Conservation (phyloP, 2,797 vertebrate genomes). For the Bufotes viridis region DNA sequence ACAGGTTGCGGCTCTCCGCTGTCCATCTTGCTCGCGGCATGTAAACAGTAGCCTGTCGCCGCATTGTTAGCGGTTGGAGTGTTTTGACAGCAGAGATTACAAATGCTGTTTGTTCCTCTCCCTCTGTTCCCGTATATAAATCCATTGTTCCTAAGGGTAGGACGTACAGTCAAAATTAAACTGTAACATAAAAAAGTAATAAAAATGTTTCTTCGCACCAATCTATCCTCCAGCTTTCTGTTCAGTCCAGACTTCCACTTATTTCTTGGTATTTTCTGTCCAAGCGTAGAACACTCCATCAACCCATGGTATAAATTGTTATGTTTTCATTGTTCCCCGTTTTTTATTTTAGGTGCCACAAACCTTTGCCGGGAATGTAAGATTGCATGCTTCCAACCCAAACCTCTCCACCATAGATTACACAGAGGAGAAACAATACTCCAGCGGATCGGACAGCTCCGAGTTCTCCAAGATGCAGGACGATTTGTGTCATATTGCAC, state of each 20-base stretch:
- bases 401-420: constrained; percentile 92
- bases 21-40: background rate
- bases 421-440: constrained; percentile 84
- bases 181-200: background rate
- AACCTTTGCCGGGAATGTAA: constrained; percentile 82
- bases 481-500: constrained; percentile 90
- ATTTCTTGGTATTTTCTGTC: background rate
- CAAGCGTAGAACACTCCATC: background rate
- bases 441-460: constrained; percentile 82
- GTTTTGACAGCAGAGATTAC: background rate
- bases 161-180: background rate
- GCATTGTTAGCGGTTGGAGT: background rate
- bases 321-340: background rate
- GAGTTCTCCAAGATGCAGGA: constrained; percentile 96
- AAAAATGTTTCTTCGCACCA: background rate
- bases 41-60: background rate
- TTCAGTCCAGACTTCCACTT: background rate
- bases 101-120: background rate
- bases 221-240: background rate
- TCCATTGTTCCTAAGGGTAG: background rate
- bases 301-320: background rate
- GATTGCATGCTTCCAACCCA: constrained; percentile 95
- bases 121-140: background rate
- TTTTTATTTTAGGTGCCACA: constrained; percentile 74
- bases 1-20: background rate